Percentiles rank a stretch among this genome's conserved stretches.
Evolutionary conservation across 1,140 invertebrate genomes (phyloP).

Genomic region (Sweltsa coloradensis): DNA sequence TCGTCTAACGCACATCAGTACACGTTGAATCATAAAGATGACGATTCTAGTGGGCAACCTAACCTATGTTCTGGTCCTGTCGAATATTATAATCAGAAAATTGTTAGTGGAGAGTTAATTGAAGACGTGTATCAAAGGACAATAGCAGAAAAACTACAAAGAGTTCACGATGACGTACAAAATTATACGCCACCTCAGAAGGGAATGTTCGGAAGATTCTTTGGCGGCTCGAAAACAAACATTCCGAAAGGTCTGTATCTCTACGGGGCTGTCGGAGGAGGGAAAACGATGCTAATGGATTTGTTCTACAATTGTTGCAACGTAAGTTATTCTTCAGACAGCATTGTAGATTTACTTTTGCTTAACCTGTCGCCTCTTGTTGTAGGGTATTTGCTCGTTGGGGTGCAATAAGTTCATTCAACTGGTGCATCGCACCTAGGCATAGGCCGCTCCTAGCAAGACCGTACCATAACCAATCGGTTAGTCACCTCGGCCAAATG

Average conservation of each 20-base stretch:
- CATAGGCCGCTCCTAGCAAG: too few relatives aligned
- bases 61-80: slow-evolving; percentile 25
- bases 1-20: too few relatives aligned
- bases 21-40: too few relatives aligned
- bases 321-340: slow-evolving; percentile 37
- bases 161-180: slow-evolving; percentile 50
- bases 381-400: too few relatives aligned
- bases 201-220: slow-evolving; percentile 31
- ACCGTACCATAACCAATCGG: too few relatives aligned
- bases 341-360: too few relatives aligned
- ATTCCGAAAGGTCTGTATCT: slow-evolving; percentile 68
- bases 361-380: too few relatives aligned
- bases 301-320: slow-evolving; percentile 76
- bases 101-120: slow-evolving; percentile 44
- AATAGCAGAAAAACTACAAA: slow-evolving; percentile 53
- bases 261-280: slow-evolving; percentile 79
- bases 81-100: slow-evolving; percentile 39
- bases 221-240: slow-evolving; percentile 33
- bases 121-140: slow-evolving; percentile 57
- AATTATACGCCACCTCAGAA: slow-evolving; percentile 41
- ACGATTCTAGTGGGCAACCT: too few relatives aligned
- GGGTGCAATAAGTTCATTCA: too few relatives aligned
- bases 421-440: too few relatives aligned
- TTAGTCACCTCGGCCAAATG: too few relatives aligned
- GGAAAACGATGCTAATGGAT: slow-evolving; percentile 99